phyloP scores from a whole-genome alignment of 1,140 invertebrate genomes.

The Aleiodes sp. region DNA sequence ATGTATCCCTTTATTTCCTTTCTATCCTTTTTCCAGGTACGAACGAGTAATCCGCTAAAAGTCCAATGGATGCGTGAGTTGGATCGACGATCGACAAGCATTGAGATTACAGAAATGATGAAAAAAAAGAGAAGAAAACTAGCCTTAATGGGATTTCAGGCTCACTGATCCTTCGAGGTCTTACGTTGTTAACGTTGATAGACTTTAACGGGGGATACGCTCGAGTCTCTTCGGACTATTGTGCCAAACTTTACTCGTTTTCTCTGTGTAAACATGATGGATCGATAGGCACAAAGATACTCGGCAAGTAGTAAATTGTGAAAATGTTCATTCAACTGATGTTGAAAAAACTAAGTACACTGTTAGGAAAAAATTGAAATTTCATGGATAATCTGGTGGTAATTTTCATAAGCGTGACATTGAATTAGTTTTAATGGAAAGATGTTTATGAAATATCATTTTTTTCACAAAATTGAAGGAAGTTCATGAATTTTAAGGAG shows the following conservation, averaged over 20 bases:
- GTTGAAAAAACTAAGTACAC: background rate
- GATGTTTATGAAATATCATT: no score
- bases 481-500: no score
- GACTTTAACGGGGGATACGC: background rate
- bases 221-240: background rate
- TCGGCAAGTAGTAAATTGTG: background rate
- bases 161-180: background rate
- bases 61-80: constrained; percentile 29
- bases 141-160: constrained; percentile 7
- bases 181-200: background rate
- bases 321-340: background rate
- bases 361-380: no score
- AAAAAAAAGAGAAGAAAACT: background rate
- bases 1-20: constrained; percentile 3
- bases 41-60: constrained; percentile 25
- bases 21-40: background rate
- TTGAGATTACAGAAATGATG: constrained; percentile 8
- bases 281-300: background rate
- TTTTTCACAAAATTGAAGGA: no score
- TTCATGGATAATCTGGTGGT: no score
- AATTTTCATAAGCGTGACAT: no score
- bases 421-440: no score
- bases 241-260: background rate
- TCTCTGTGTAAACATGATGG: background rate
- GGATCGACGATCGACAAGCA: constrained; percentile 30